Evolutionary conservation across 2,888 invertebrate species (phyloP).

Genomic region (Zaprionus obscuricornis): DNA sequence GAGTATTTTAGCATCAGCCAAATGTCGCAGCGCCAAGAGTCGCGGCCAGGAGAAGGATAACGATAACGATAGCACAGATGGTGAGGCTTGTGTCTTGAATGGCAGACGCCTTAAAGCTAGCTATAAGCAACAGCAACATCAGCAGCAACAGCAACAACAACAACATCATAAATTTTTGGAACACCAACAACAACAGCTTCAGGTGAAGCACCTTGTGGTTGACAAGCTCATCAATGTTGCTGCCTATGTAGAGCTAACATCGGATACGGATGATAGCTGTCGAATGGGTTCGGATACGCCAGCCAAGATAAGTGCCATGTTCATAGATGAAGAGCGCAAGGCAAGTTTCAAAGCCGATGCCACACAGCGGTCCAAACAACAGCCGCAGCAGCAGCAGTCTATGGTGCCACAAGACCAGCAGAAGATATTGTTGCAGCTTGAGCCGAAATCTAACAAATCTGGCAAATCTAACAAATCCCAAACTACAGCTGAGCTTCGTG

Average conservation of each 20-base stretch:
- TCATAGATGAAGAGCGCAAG: conserved; percentile 83
- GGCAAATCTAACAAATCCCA: conserved; percentile 48
- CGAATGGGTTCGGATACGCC: conserved; percentile 82
- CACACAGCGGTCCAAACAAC: conserved; percentile 71
- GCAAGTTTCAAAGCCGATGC: conserved; percentile 83
- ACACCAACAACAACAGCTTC: conserved; percentile 53
- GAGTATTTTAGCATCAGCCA: conserved; percentile 93
- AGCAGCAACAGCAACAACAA: conserved; percentile 65
- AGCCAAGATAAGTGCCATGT: conserved; percentile 83
- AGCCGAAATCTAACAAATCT: background rate
- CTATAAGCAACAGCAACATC: conserved; percentile 58
- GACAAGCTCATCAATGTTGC: conserved; percentile 83
- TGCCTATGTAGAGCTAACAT: conserved; percentile 82
- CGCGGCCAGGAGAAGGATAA: conserved; percentile 72
- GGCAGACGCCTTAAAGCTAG: conserved; percentile 81
- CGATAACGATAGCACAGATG: conserved; percentile 85
- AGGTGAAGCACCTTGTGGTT: conserved; percentile 77
- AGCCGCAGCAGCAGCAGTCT: conserved; percentile 45
- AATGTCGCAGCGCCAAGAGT: conserved; percentile 91
- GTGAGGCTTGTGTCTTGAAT: conserved; percentile 80
- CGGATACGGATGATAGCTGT: conserved; percentile 83
- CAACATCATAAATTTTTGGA: conserved; percentile 53
- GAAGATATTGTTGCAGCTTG: conserved; percentile 32
- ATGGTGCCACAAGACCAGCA: conserved; percentile 57
- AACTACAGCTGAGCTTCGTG: conserved; percentile 82